Evolutionary conservation across 2,113 vertebrate species (phyloP), one percentile per base, ranked within the genome.

Genomic region (Empidonax alnorum): DNA sequence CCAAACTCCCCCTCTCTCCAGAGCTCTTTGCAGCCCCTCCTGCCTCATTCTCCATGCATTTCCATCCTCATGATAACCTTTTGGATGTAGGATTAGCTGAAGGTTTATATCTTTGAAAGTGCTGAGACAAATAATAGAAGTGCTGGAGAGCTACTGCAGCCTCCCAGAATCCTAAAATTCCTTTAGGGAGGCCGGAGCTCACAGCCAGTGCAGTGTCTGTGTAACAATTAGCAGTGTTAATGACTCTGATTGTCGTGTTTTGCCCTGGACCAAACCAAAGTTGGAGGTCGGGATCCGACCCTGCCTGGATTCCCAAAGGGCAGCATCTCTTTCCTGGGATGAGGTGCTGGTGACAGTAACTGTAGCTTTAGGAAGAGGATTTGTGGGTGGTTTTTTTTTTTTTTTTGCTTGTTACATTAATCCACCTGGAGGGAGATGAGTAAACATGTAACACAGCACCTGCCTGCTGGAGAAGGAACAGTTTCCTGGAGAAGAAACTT

Each of bases 61-160:
- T 58, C 10, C 1, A 0, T 20, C 1, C 82, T 47, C 31, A 6
- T 10, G 11, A 41, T 52, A 21, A 1, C 4, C 2, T 35, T 73
- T 62, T n/a, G 69, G 59, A 28, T 0, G 2, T 9, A 5, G n/a
- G 42, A 44, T 66, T 28, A 65, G 50, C 63, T 35, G 58, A 28
- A 76, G 58, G 79, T 76, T 61, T n/a, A 18, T 71, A 10, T 15
- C 23, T 14, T 0, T 73, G 73, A 37, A 56, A n/a, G 39, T 61
- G 49, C 53, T 69, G 77, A 10, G n/a, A 0, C 66, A 56, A 41
- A 66, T 52, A 25, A 28, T 4, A 73, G 55, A n/a, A n/a, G 16
- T 17, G 42, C 35, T 42, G 55, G 66, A 63, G n/a, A 72, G 62
- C 62, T 84, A 3, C 58, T 46, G 68, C 33, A 17, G 83, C 7